A percentile compares a stretch with the other conserved stretches of the same genome.
These are phyloP conservation scores for Eulacestoma nigropectus DNA, from an alignment of 2,113 vertebrate species.

Conservation along the genomic window DNA sequence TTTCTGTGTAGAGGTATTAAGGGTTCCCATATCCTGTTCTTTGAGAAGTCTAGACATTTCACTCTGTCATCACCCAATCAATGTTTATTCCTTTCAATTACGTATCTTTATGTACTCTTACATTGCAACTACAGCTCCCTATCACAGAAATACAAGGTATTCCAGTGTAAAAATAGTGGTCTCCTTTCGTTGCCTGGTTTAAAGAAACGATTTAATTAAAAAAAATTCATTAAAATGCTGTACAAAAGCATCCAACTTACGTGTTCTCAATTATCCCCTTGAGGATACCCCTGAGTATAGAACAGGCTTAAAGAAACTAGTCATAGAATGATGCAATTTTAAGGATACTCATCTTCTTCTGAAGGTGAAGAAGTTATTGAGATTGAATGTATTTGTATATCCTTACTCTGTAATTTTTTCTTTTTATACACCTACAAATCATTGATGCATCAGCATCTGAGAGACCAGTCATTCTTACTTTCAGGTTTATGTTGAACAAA, in stretches of 20 bases:
- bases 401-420: neutral
- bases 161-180: neutral
- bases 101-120: neutral
- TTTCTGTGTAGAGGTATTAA: neutral
- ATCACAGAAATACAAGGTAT: neutral
- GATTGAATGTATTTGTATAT: neutral
- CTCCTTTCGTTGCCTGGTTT: neutral
- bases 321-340: neutral
- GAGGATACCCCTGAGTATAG: neutral
- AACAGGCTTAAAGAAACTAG: neutral
- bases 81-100: neutral
- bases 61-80: neutral
- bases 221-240: neutral
- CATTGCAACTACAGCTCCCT: neutral
- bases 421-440: neutral
- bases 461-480: neutral
- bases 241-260: fast-evolving
- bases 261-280: neutral
- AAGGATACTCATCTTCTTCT: neutral
- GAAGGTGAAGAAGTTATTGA: neutral
- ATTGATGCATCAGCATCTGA: neutral
- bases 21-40: neutral
- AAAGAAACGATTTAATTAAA: neutral
- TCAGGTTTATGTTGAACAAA: neutral
- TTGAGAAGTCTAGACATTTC: neutral